Evolutionary conservation across 2,888 invertebrate genomes (phyloP), one percentile per base, ranked within the genome.

Genomic region (Caradrina kadenii): DNA sequence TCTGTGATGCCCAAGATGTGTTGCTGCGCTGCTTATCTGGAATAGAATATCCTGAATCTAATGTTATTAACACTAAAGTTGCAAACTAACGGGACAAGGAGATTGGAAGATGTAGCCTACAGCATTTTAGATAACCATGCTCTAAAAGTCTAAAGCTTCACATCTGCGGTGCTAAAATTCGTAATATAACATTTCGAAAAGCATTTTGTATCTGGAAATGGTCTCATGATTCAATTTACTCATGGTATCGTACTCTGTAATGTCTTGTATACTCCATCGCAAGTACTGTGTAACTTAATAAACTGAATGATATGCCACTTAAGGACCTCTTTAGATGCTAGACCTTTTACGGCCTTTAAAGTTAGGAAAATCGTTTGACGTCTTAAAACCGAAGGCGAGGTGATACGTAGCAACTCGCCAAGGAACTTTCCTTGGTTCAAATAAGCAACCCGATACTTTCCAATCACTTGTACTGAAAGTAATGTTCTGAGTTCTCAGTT

Each of bases 41-140:
- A 26, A 56, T 26, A 26, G 35, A 39, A 58, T 65, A 42, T 19
- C 19, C 42, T 60, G 5, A 66, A 48, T 22, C 13, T 1, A 10
- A 56, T 39, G 15, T 53, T 61, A 49, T 60, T 63, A 55, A 19
- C 58, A 63, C 61, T 70, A 65, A 80, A 80, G 80, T 80, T 77
- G 77, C 80, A 80, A 79, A 67, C 19, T 19, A 56, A 42, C 22
- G 2, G 8, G 19, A 69, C 1, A 31, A 45, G 6, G 21, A 21
- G 19, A 19, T 59, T 39, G 7, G 3, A 21, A 19, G 10, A 66
- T 50, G 58, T 63, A 22, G 15, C 6, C 39, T 15, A 22, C 17
- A 21, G 15, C 17, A 17, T 50, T 50, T 61, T n/a, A 35, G 31
- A 48, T 55, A 53, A n/a, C 48, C 31, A 3, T 39, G 69, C 48